Conservation (phyloP, 2,888 invertebrate genomes). For the Hirtodrosophila confusa region DNA sequence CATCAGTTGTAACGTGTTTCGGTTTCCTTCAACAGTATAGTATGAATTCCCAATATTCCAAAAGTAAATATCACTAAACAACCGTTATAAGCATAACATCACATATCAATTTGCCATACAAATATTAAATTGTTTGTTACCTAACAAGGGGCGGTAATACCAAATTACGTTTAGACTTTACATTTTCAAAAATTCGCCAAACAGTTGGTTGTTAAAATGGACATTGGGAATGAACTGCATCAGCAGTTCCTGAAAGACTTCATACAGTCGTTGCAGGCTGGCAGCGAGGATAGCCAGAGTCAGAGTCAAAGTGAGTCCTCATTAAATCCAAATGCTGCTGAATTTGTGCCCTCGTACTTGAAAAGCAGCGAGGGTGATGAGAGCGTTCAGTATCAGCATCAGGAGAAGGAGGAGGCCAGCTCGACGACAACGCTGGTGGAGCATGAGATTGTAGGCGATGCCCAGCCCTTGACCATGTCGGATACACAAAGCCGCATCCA, state of each 20-base stretch:
- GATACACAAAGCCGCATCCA: slow-evolving; percentile 20
- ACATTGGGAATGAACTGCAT: slow-evolving; percentile 19
- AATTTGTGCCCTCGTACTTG: slow-evolving; percentile 57
- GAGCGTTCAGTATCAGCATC: background rate
- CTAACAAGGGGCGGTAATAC: slow-evolving; percentile 19
- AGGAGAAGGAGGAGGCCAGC: slow-evolving; percentile 6
- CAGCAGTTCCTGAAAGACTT: slow-evolving; percentile 28
- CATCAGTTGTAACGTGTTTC: slow-evolving; percentile 41
- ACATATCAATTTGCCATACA: slow-evolving; percentile 28
- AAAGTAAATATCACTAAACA: slow-evolving; percentile 35
- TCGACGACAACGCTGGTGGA: slow-evolving; percentile 50
- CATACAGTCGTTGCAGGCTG: slow-evolving; percentile 22
- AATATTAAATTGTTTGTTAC: slow-evolving; percentile 38
- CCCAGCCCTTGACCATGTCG: background rate
- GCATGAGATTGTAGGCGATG: slow-evolving; percentile 25
- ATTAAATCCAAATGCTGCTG: slow-evolving; percentile 60
- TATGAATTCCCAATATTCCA: slow-evolving; percentile 15
- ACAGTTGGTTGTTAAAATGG: slow-evolving; percentile 20
- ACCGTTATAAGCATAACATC: slow-evolving; percentile 28
- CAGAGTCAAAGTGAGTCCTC: slow-evolving; percentile 29
- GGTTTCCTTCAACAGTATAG: slow-evolving; percentile 24
- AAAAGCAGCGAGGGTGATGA: slow-evolving; percentile 13
- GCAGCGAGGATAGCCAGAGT: slow-evolving; percentile 17
- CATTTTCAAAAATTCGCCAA: slow-evolving; percentile 3
- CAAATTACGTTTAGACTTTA: slow-evolving; percentile 39